Percentiles rank a stretch among this genome's conserved stretches.
Evolutionary conservation across 2,888 invertebrate genomes (phyloP).

Genomic region (Rotaria socialis): DNA sequence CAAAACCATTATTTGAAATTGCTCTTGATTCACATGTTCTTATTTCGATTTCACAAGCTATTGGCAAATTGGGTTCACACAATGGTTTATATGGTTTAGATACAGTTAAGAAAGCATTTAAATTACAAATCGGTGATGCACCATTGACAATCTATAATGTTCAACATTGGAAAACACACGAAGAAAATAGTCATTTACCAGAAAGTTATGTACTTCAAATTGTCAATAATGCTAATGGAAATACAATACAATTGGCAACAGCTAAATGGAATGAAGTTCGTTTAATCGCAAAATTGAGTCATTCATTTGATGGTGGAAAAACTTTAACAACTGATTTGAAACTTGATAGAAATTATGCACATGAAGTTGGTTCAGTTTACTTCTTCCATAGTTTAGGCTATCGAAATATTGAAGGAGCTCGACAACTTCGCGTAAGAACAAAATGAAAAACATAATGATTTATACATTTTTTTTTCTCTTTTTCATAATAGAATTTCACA

Average conservation of each 20-base stretch:
- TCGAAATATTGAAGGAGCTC: neutral
- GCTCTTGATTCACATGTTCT: neutral
- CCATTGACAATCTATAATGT: neutral
- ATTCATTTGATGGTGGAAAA: conserved; percentile 21
- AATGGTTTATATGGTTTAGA: conserved; percentile 20
- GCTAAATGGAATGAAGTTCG: conserved; percentile 20
- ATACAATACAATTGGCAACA: neutral
- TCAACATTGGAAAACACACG: conserved; percentile 34
- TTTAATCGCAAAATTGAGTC: neutral
- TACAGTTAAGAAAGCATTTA: conserved; percentile 9
- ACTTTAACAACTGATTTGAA: neutral
- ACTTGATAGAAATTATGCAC: conserved; percentile 22
- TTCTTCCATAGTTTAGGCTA: neutral
- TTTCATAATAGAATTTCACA: neutral
- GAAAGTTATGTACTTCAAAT: conserved; percentile 6
- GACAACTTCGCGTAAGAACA: neutral
- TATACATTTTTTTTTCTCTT: neutral
- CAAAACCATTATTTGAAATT: neutral
- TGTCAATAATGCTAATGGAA: neutral
- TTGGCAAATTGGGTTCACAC: neutral
- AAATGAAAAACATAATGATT: too few species aligned
- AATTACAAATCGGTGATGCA: conserved; percentile 7
- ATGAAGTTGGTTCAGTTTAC: conserved; percentile 17
- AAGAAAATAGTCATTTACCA: neutral
- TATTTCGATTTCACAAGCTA: neutral